phyloP scores from a whole-genome alignment of 2,113 vertebrate genomes.

The Narcine bancroftii region DNA sequence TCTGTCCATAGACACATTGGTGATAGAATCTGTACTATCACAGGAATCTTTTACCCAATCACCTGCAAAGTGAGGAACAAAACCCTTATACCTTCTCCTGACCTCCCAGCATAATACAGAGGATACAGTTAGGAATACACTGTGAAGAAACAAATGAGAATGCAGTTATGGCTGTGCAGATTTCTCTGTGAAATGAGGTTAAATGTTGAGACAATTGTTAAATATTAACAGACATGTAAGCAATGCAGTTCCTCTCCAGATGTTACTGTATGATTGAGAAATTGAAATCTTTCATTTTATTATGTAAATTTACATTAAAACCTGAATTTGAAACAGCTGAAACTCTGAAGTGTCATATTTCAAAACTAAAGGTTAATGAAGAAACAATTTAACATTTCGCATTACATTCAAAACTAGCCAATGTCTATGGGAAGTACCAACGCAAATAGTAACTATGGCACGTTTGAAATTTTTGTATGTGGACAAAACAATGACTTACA shows the following conservation, averaged over 20 bases:
- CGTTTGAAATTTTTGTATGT: not conserved
- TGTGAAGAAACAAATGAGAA: not conserved
- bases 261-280: not conserved
- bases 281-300: conserved; percentile 10
- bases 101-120: not conserved
- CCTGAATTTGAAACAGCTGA: not conserved
- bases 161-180: not conserved
- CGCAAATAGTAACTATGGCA: not conserved
- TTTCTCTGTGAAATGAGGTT: not conserved
- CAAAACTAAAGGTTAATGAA: not conserved
- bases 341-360: not conserved
- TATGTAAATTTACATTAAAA: not conserved
- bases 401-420: not conserved
- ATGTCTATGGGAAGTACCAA: not conserved
- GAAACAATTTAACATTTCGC: not conserved
- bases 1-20: too few relatives aligned
- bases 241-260: not conserved
- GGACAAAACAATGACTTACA: not conserved
- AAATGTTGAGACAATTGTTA: conserved; percentile 5
- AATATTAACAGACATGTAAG: conserved; percentile 22
- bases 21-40: too few relatives aligned
- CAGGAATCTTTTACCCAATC: not conserved
- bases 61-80: not conserved
- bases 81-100: not conserved
- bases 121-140: not conserved